Conservation (phyloP, 1,140 invertebrate genomes). For the Platorchestia sp. region DNA sequence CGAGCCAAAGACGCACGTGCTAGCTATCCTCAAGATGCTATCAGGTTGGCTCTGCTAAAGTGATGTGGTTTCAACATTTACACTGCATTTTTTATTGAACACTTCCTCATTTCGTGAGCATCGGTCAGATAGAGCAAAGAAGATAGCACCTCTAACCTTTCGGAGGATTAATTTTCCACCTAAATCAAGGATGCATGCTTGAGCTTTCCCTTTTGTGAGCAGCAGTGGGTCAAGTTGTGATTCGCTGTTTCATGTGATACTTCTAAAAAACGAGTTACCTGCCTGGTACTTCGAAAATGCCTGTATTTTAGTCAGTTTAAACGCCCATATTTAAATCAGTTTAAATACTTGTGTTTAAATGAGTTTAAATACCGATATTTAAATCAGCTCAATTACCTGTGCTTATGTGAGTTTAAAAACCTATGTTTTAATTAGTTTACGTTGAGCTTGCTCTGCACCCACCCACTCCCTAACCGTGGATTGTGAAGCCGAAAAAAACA, state of each 20-base stretch:
- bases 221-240: neutral
- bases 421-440: too few species aligned
- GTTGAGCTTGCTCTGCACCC: too few species aligned
- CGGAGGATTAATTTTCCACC: neutral
- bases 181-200: neutral
- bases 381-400: too few species aligned
- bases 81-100: neutral
- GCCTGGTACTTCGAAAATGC: too few species aligned
- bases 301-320: too few species aligned
- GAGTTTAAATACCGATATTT: too few species aligned
- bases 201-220: neutral
- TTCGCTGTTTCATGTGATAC: neutral
- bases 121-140: neutral
- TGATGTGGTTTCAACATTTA: neutral
- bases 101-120: neutral
- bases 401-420: too few species aligned
- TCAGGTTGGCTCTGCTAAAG: neutral
- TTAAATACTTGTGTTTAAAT: too few species aligned
- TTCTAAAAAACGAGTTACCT: neutral
- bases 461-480: too few species aligned
- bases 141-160: neutral
- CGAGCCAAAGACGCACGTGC: neutral
- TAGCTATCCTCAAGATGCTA: neutral
- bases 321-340: too few species aligned
- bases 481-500: too few species aligned